These are phyloP conservation scores for Paraplagusia blochii DNA, from an alignment of 2,113 vertebrate species.

Conservation along the genomic window DNA sequence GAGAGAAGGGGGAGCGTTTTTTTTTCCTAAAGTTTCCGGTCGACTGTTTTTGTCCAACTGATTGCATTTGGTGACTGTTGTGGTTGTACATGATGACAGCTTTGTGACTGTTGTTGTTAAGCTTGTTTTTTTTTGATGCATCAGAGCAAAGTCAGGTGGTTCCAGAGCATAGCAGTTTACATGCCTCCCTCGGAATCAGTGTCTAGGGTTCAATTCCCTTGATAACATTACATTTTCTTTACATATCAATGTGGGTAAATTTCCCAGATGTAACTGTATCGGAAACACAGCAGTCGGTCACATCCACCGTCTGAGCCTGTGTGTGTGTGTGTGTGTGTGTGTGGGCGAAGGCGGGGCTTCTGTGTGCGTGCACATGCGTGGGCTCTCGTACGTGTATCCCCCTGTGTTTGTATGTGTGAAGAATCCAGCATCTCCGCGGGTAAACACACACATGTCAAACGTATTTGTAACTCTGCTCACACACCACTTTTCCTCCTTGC, in stretches of 20 bases:
- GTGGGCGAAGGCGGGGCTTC: no score
- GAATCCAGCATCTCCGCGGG: constrained; percentile 9
- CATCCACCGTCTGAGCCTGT: neutral
- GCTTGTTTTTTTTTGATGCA: constrained; percentile 13
- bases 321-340: constrained; percentile 5
- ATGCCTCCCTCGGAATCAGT: no score
- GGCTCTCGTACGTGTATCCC: constrained; percentile 1
- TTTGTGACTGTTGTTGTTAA: neutral
- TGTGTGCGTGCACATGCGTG: neutral
- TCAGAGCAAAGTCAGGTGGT: neutral
- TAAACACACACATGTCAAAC: constrained; percentile 62
- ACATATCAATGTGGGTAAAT: no score
- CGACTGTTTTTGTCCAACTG: neutral
- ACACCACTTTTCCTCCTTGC: constrained; percentile 68
- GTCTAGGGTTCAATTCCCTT: no score
- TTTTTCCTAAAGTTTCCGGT: no score
- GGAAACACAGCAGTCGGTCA: no score
- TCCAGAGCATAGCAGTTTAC: no score
- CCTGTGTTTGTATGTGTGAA: constrained; percentile 10
- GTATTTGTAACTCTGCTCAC: constrained; percentile 78
- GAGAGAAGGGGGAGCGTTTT: no score
- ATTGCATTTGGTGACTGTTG: neutral
- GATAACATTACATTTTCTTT: no score
- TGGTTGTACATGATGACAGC: neutral
- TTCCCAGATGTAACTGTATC: no score